Evolutionary conservation across 2,888 invertebrate genomes (phyloP), one percentile per base, ranked within the genome.

Genomic region (Papilio elwesi): DNA sequence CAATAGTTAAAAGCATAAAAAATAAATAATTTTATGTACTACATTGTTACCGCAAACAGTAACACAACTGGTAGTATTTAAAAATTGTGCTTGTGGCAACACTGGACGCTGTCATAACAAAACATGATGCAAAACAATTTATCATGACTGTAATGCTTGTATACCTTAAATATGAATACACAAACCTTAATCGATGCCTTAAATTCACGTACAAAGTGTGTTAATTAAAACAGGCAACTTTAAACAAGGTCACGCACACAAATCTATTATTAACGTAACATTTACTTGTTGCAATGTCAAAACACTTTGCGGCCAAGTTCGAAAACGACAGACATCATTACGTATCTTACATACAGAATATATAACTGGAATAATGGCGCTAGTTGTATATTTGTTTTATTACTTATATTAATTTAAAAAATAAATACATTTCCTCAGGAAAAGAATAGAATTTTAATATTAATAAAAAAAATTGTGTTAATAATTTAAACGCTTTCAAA

Each of bases 21-120:
- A 43, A 43, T 43, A 43, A 9, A 43, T 9, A 43, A 7, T 5
- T 43, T 43, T 5, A 9, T 43, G 0, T 43, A 43, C 7, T 43
- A 43, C n/a, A 43, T 38, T 15, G 0, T 15, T 62, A 62, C 43
- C 15, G 15, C n/a, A 10, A 62, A 43, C 6, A n/a, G 13, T 62
- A 15, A n/a, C 4, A 5, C 26, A 10, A 11, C n/a, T 62, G 10
- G 59, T 62, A 62, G 59, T 43, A 59, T 36, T 59, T 43, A 43
- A 43, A 0, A 38, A 15, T 43, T 43, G 43, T n/a, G 15, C 10
- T 38, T n/a, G 16, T 65, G 51, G 51, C 51, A 65, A 65, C 65
- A 65, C 51, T 13, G 9, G 5, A 36, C 36, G 65, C 65, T 65
- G 65, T 65, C 65, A 65, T 65, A 65, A 65, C 65, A 65, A 64